A percentile compares a stretch with the other conserved stretches of the same genome.
These are phyloP conservation scores for Drosophila funebris DNA, from an alignment of 1,140 invertebrate species.

Conservation along the genomic window DNA sequence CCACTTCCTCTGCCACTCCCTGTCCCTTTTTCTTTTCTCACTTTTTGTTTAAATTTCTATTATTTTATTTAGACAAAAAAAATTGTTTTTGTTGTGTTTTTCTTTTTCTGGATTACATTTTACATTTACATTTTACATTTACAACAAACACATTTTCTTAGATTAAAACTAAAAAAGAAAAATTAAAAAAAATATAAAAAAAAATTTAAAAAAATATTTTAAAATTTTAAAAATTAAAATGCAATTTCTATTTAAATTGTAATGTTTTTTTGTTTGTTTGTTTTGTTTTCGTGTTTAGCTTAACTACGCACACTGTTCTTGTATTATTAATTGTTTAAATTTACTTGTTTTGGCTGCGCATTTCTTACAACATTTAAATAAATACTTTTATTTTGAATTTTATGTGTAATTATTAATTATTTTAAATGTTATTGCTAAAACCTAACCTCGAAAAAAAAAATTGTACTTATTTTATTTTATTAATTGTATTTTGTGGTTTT, in stretches of 20 bases:
- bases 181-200: conserved; percentile 41
- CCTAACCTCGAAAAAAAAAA: conserved; percentile 36
- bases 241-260: conserved; percentile 23
- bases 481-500: neutral
- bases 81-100: conserved; percentile 16
- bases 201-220: neutral
- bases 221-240: conserved; percentile 38
- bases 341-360: conserved; percentile 66
- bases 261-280: too few relatives aligned
- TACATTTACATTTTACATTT: conserved; percentile 54
- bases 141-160: conserved; percentile 51
- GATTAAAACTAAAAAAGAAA: conserved; percentile 42
- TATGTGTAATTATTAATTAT: too few relatives aligned
- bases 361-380: conserved; percentile 77
- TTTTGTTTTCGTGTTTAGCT: conserved; percentile 50
- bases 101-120: neutral
- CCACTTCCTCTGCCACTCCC: neutral
- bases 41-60: conserved; percentile 29
- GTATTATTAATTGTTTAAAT: conserved; percentile 10
- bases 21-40: neutral
- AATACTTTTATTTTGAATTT: conserved; percentile 33
- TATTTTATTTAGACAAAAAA: conserved; percentile 74
- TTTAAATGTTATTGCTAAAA: conserved; percentile 18
- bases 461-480: conserved; percentile 1
- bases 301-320: conserved; percentile 41